Percentiles rank a stretch among this genome's conserved stretches.
Conservation (phyloP, 37 sponge, comb jelly and placozoan species). For the Bolinopsis microptera region DNA sequence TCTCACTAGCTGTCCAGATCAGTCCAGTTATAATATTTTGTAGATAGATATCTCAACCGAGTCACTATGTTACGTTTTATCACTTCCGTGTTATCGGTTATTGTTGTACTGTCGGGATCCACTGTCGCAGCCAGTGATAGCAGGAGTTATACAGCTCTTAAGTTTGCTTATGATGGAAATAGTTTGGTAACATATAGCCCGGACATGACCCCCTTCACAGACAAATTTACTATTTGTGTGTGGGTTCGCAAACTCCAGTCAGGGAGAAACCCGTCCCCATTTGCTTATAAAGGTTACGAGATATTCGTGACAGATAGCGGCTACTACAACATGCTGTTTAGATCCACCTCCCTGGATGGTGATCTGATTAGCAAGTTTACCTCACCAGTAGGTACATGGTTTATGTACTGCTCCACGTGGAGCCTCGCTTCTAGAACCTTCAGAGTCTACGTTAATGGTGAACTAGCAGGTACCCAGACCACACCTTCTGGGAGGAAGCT, state of each 20-base stretch:
- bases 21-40: too few species aligned
- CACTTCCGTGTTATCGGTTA: too few species aligned
- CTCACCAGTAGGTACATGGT: not conserved
- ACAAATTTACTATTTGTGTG: not conserved
- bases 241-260: not conserved
- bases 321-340: not conserved
- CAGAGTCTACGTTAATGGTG: not conserved
- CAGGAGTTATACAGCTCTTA: not conserved
- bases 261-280: not conserved
- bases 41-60: too few species aligned
- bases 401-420: not conserved
- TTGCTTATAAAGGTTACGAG: not conserved
- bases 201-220: not conserved
- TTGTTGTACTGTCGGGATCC: not conserved
- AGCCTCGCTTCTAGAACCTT: not conserved
- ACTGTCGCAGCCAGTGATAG: not conserved
- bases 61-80: too few species aligned
- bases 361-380: not conserved
- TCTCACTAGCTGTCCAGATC: too few species aligned
- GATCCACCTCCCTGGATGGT: not conserved
- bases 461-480: not conserved
- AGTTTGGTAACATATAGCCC: not conserved
- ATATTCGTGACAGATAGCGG: not conserved
- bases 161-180: not conserved
- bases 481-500: not conserved